Evolutionary conservation across 2,888 invertebrate species (phyloP).

Genomic region (Lottia gigantea): DNA sequence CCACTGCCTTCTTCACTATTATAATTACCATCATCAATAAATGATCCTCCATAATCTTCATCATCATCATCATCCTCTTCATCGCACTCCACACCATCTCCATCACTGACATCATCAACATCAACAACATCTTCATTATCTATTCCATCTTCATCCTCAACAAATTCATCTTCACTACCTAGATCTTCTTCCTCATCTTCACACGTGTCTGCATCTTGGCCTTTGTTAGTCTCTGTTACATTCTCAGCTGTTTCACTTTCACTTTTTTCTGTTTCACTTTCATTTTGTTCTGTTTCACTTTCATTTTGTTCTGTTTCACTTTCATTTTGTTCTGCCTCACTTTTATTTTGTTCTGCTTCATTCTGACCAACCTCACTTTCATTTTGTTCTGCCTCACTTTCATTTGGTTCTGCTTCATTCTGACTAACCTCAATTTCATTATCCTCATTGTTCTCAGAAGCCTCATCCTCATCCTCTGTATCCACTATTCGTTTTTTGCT

Average conservation of each 20-base stretch:
- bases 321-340: constrained; percentile 15
- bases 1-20: constrained; percentile 24
- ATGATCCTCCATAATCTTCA: constrained; percentile 22
- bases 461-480: too few species aligned
- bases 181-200: constrained; percentile 15
- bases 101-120: constrained; percentile 13
- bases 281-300: too few species aligned
- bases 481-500: too few species aligned
- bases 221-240: constrained; percentile 20
- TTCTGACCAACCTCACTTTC: constrained; percentile 13
- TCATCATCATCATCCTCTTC: constrained; percentile 22
- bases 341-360: constrained; percentile 21
- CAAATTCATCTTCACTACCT: constrained; percentile 8
- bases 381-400: constrained; percentile 2
- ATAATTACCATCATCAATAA: constrained; percentile 16
- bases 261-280: neutral
- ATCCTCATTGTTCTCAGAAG: constrained; percentile 1
- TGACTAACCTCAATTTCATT: constrained; percentile 5
- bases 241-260: constrained; percentile 14
- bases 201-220: constrained; percentile 17
- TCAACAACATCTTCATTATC: constrained; percentile 13
- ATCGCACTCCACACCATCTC: constrained; percentile 11
- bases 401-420: neutral
- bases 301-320: constrained; percentile 2
- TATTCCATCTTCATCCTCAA: constrained; percentile 17